Conservation (phyloP, 2,113 vertebrate genomes). For the Hyperoodon ampullatus region DNA sequence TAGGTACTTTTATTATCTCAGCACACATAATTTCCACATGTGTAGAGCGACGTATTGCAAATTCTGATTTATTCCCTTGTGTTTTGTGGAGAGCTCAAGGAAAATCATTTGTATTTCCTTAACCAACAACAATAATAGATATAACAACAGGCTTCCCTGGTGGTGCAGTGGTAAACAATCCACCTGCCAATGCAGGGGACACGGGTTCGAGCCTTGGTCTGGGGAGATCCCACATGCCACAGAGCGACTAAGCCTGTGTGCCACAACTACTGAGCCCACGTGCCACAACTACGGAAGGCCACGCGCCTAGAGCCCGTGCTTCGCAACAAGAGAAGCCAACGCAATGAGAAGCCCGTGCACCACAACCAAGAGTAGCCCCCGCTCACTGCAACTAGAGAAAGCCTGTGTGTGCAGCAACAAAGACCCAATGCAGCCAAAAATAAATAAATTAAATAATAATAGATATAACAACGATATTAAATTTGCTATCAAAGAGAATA, state of each 20-base stretch:
- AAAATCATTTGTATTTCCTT: constrained; percentile 46
- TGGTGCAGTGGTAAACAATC: neutral
- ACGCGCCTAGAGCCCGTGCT: too few relatives aligned
- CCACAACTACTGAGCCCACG: too few relatives aligned
- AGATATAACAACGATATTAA: constrained; percentile 5
- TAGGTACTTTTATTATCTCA: constrained; percentile 17
- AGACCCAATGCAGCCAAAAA: too few relatives aligned
- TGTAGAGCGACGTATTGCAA: constrained; percentile 30
- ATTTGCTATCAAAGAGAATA: constrained; percentile 22
- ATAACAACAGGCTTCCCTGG: neutral
- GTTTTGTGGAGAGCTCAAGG: constrained; percentile 17
- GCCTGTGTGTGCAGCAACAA: too few relatives aligned
- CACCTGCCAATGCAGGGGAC: neutral
- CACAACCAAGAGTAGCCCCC: too few relatives aligned
- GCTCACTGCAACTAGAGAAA: too few relatives aligned
- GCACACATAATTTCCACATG: neutral
- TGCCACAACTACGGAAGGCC: too few relatives aligned
- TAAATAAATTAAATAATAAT: neutral
- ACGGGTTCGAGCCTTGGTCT: neutral
- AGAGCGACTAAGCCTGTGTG: too few relatives aligned
- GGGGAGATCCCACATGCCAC: neutral
- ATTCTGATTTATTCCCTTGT: constrained; percentile 10
- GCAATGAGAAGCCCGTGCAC: too few relatives aligned
- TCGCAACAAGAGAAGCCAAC: too few relatives aligned
- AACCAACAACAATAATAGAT: constrained; percentile 20